A percentile compares a stretch with the other conserved stretches of the same genome.
Conservation (phyloP, 2,113 vertebrate species). For the Aspiorhynchus laticeps region DNA sequence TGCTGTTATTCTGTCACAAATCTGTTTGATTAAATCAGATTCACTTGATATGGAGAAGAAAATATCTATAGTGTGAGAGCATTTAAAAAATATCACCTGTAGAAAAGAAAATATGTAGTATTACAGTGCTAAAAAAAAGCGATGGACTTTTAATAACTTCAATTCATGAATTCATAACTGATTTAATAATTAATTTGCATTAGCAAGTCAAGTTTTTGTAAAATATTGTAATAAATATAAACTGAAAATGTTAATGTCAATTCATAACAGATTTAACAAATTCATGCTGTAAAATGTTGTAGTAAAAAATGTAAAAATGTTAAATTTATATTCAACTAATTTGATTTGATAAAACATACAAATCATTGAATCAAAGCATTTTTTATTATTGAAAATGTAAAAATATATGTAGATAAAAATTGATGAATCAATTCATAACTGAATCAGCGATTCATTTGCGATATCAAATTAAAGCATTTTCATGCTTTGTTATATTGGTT, state of each 20-base stretch:
- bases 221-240: neutral
- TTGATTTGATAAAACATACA: no score
- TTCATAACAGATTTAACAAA: neutral
- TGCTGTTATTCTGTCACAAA: neutral
- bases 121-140: neutral
- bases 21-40: neutral
- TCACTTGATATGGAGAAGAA: neutral
- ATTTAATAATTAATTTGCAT: neutral
- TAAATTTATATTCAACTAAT: no score
- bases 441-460: no score
- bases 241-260: neutral
- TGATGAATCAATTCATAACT: neutral
- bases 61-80: neutral
- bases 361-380: no score
- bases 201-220: neutral
- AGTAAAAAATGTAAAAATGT: neutral
- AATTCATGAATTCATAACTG: neutral
- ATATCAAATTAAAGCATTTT: no score
- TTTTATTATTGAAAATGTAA: no score
- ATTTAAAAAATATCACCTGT: no score
- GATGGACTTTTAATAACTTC: neutral
- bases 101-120: no score
- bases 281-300: neutral
- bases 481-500: no score
- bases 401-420: neutral